Conservation (phyloP, 2,888 invertebrate species). For the Seira sanloemensis region DNA sequence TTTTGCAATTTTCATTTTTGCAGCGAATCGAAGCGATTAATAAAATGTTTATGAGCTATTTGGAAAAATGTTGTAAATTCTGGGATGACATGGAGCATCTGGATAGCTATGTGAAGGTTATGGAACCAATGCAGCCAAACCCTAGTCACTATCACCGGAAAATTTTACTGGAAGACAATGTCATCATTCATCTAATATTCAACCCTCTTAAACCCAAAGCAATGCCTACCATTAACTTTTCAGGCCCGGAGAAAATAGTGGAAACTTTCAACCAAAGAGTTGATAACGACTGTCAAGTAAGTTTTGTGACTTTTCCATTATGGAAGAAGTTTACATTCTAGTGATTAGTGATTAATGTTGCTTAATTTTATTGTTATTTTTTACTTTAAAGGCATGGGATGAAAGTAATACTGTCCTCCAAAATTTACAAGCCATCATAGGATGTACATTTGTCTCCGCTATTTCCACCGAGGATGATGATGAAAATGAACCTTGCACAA, state of each 20-base stretch:
- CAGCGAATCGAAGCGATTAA: conserved; percentile 50
- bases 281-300: conserved; percentile 75
- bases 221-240: conserved; percentile 76
- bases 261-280: conserved; percentile 74
- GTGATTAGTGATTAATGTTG: too few relatives aligned
- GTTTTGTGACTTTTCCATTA: background rate
- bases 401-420: conserved; percentile 74
- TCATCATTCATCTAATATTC: conserved; percentile 75
- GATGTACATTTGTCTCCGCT: conserved; percentile 74
- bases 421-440: conserved; percentile 74
- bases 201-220: conserved; percentile 75
- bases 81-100: conserved; percentile 76
- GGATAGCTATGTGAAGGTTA: conserved; percentile 76
- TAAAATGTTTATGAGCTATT: conserved; percentile 35
- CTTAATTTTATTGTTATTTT: background rate
- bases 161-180: conserved; percentile 73
- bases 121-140: conserved; percentile 76
- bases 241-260: conserved; percentile 76
- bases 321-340: conserved; percentile 1
- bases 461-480: conserved; percentile 72
- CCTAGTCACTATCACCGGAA: conserved; percentile 75
- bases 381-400: conserved; percentile 74
- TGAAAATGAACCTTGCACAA: conserved; percentile 75
- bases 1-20: conserved; percentile 27
- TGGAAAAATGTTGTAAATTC: conserved; percentile 51